Conservation (phyloP, 2,113 vertebrate species). For the Gallinago media region DNA sequence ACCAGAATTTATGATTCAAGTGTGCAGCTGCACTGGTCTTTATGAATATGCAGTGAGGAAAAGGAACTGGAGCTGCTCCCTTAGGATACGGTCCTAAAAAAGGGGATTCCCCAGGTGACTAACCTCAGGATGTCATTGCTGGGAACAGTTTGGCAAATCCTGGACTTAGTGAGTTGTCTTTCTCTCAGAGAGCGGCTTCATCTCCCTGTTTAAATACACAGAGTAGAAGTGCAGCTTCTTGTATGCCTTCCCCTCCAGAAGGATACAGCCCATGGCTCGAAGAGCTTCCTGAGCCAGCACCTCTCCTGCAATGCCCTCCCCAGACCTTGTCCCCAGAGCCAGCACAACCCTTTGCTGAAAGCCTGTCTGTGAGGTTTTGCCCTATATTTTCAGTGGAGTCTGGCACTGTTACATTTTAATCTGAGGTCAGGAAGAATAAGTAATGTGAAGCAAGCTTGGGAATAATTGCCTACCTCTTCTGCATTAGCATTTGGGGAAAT, state of each 20-base stretch:
- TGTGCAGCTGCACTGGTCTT: neutral
- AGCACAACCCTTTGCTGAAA: neutral
- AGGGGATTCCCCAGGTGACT: conserved; percentile 19
- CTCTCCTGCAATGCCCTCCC: neutral
- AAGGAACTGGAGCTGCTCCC: conserved; percentile 31
- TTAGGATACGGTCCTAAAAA: neutral
- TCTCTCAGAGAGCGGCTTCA: neutral
- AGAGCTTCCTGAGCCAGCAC: neutral
- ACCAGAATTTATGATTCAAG: neutral
- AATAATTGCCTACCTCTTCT: conserved; percentile 4
- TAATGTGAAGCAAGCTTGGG: neutral
- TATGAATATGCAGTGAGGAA: conserved; percentile 37
- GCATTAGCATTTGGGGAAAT: neutral
- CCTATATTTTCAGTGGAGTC: neutral
- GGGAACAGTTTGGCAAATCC: conserved; percentile 22
- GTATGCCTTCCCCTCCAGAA: neutral
- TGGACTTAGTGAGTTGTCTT: neutral
- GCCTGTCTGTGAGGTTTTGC: neutral
- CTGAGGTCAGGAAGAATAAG: neutral
- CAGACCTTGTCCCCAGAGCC: neutral
- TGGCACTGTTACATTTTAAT: neutral
- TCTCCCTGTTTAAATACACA: neutral
- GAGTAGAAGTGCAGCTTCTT: neutral
- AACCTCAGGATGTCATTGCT: neutral
- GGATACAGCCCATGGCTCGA: neutral